Evolutionary conservation across 2,113 vertebrate species (phyloP).

Genomic region (Camelus dromedarius): DNA sequence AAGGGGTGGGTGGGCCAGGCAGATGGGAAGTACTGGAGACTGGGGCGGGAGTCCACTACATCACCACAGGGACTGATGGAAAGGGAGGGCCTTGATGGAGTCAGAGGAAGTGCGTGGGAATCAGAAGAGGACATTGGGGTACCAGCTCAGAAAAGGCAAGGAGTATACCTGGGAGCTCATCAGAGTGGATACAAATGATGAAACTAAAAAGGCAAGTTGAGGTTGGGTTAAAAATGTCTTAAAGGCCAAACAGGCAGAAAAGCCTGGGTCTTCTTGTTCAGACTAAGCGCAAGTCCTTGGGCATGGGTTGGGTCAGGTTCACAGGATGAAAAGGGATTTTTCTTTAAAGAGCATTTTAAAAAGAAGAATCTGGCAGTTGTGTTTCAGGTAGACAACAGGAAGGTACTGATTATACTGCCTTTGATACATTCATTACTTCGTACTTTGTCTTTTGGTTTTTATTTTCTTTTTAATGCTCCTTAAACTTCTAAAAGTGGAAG

Average conservation of each 20-base stretch:
- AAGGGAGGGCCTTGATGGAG: background rate
- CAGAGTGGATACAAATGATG: background rate
- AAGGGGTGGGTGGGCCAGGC: background rate
- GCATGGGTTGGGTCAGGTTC: background rate
- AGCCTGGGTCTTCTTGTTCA: background rate
- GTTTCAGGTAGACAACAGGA: background rate
- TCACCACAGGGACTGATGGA: fast-evolving
- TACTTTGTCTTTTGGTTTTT: background rate
- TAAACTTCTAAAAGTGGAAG: constrained; percentile 32
- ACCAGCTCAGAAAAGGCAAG: background rate
- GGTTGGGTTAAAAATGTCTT: background rate
- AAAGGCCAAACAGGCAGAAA: background rate
- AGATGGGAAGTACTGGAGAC: background rate
- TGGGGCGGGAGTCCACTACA: background rate
- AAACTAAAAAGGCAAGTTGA: constrained; percentile 4
- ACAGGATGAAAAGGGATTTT: background rate
- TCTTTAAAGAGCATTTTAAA: background rate
- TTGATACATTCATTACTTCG: background rate
- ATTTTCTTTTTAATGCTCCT: background rate
- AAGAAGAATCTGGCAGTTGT: background rate
- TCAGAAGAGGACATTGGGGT: background rate
- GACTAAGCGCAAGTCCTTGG: background rate
- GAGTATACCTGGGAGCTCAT: background rate
- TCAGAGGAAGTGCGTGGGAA: background rate
- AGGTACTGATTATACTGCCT: background rate